These are phyloP conservation scores for Lasius platythorax DNA, from an alignment of 2,888 invertebrate genomes.

Conservation along the genomic window DNA sequence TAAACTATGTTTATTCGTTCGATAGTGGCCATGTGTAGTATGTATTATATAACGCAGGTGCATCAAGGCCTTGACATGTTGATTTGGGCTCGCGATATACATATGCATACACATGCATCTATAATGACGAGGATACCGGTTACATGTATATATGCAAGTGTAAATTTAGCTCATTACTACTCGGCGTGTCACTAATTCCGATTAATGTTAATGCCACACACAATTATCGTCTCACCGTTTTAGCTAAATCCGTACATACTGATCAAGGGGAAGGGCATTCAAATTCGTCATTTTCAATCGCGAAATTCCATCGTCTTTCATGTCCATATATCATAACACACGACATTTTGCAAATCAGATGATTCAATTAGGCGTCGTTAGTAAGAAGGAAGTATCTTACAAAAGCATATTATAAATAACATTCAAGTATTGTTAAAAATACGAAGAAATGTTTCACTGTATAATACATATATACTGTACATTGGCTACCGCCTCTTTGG, in stretches of 20 bases:
- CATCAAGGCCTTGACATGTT: slow-evolving; percentile 74
- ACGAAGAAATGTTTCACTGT: background rate
- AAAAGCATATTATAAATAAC: background rate
- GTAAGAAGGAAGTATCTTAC: background rate
- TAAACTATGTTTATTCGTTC: slow-evolving; percentile 34
- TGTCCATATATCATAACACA: background rate
- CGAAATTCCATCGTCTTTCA: background rate
- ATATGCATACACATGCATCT: slow-evolving; percentile 60
- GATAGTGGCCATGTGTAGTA: slow-evolving; percentile 55
- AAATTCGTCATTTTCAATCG: background rate
- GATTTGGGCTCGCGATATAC: slow-evolving; percentile 64
- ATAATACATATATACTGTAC: too few species aligned
- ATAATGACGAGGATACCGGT: slow-evolving; percentile 55
- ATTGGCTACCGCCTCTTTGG: background rate
- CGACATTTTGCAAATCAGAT: background rate
- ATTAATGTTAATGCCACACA: slow-evolving; percentile 52
- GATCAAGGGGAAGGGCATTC: background rate
- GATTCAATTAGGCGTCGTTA: background rate
- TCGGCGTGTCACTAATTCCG: slow-evolving; percentile 56
- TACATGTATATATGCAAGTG: slow-evolving; percentile 66
- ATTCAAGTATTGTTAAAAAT: background rate
- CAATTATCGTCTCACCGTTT: slow-evolving; percentile 53
- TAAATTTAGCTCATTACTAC: slow-evolving; percentile 67
- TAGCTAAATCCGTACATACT: slow-evolving; percentile 24
- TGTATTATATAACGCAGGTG: slow-evolving; percentile 66